Base-by-base conservation (phyloP, 1,140 invertebrate genomes). In the Diabrotica virgifera region DNA sequence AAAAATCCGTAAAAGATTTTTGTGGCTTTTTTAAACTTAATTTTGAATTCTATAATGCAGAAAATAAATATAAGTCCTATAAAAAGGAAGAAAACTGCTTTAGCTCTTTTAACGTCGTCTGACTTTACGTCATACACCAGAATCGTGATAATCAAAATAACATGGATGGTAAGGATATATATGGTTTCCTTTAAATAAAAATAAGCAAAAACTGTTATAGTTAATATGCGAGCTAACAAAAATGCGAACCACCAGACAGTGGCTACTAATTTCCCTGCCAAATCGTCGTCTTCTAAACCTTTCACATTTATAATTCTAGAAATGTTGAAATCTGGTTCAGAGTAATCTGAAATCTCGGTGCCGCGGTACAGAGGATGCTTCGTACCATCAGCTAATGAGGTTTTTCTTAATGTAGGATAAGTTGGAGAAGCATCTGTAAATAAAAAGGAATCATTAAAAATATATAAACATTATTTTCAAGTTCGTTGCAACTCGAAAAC, bases 191-290 rank as follows among this genome's bases (percentile, higher is more conserved):
- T 67, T 0, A 87, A 82, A 75, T 85, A 89, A 73, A 89, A 89
- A 65, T 87, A 83, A n/a, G 85, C 86, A 72, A 90, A 90, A 0
- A 85, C 81, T 7, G 85, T 82, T 38, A 90, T 83, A n/a, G 88
- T 82, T 10, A 90, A 79, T 75, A 90, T 80, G 40, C 90, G 81
- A 11, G 86, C 82, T 5, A 85, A 71, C 36, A 91, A 85, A 70
- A 90, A 91, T 13, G 85, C 79, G 53, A 89, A 87, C 89, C 90
- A 91, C 73, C 87, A 89, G 10, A 87, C 76, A 71, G 88, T 90
- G 9, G 87, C 81, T 8, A 90, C 77, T 6, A 87, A 78, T 64
- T 84, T 85, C 8, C 86, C 87, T 0, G 87, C 81, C 5, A 85
- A 81, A 71, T 91, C 88, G 70, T 90, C 89, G 69, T 90, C 74